Percentiles rank a stretch among this genome's conserved stretches.
These are phyloP conservation scores for Cyprinodon brontotheroides DNA, from an alignment of 2,113 vertebrate species.

Conservation along the genomic window DNA sequence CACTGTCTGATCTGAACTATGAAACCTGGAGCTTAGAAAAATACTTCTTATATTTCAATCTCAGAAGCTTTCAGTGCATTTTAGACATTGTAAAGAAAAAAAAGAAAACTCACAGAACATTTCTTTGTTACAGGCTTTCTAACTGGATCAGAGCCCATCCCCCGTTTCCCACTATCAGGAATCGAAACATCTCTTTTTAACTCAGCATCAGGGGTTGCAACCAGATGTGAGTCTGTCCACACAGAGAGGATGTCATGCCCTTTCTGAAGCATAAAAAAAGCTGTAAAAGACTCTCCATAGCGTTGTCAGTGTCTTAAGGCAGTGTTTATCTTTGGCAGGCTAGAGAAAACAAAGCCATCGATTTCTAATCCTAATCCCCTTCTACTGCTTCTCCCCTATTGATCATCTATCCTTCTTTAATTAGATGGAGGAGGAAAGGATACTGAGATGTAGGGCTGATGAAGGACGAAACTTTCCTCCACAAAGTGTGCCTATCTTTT, in stretches of 20 bases:
- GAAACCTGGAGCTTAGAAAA: constrained; percentile 33
- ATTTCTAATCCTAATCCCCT: constrained; percentile 80
- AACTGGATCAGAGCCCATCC: constrained; percentile 40
- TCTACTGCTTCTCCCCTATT: constrained; percentile 70
- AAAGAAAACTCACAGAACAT: constrained; percentile 5
- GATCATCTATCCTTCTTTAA: constrained; percentile 75
- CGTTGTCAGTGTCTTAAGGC: constrained; percentile 72
- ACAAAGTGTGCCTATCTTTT: constrained; percentile 4
- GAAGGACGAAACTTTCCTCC: constrained; percentile 70
- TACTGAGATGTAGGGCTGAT: constrained; percentile 60
- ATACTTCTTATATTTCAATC: not conserved
- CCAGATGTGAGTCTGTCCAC: constrained; percentile 53
- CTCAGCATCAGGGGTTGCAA: constrained; percentile 45
- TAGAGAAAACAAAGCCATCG: constrained; percentile 77
- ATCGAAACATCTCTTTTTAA: constrained; percentile 49
- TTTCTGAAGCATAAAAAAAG: constrained; percentile 48
- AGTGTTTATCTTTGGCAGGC: constrained; percentile 69
- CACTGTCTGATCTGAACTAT: constrained; percentile 19
- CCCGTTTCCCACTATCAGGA: constrained; percentile 15
- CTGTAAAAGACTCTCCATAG: constrained; percentile 34
- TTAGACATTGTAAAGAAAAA: not conserved
- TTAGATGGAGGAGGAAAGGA: constrained; percentile 59
- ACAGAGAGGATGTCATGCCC: constrained; percentile 34
- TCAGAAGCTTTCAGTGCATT: not conserved
- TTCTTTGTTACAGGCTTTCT: not conserved